These are phyloP conservation scores for Eolophus roseicapilla DNA, from an alignment of 2,113 vertebrate species.

Conservation along the genomic window DNA sequence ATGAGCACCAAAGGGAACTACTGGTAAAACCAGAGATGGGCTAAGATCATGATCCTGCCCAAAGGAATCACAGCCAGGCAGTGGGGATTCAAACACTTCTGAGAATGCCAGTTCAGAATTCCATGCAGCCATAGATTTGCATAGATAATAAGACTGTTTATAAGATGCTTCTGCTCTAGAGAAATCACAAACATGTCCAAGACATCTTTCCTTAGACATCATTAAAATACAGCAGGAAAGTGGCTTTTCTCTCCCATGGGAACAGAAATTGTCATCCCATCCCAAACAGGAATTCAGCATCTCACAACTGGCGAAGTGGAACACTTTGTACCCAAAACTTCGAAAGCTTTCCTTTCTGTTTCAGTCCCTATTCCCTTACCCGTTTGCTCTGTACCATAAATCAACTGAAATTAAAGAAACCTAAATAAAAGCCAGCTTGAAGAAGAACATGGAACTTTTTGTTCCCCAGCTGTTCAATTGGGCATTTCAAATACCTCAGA, in stretches of 20 bases:
- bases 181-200: not conserved
- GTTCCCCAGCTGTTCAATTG: not conserved
- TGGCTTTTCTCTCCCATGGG: not conserved
- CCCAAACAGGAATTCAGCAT: not conserved
- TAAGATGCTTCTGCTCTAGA: not conserved
- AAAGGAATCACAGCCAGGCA: not conserved
- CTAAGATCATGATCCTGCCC: not conserved
- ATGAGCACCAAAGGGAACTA: rapidly evolving
- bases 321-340: not conserved
- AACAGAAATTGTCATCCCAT: not conserved
- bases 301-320: not conserved
- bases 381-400: not conserved
- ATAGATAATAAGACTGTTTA: not conserved
- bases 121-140: not conserved
- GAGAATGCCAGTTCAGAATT: not conserved
- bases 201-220: not conserved
- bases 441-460: not conserved
- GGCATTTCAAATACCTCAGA: not conserved
- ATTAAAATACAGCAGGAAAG: not conserved
- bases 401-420: conserved; percentile 1
- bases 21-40: not conserved
- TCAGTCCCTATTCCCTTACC: not conserved
- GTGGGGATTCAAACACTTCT: not conserved
- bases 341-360: not conserved
- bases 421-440: not conserved